These are phyloP conservation scores for Sitta europaea DNA, from an alignment of 2,113 vertebrate species.

Conservation along the genomic window DNA sequence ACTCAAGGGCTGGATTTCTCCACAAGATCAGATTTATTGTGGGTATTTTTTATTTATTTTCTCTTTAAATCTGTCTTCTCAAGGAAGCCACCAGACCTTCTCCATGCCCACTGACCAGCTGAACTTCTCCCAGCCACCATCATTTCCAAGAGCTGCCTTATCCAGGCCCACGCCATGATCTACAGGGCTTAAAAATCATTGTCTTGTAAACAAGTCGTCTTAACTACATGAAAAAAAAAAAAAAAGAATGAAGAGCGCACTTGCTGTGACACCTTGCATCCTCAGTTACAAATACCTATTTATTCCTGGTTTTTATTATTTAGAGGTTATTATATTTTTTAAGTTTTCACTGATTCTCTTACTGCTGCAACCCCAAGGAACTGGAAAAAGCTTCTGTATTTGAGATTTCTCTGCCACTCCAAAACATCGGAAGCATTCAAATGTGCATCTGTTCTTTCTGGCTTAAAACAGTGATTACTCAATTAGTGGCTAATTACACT, in stretches of 20 bases:
- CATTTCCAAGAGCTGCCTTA: not conserved
- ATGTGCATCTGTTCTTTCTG: not conserved
- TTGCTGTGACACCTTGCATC: not conserved
- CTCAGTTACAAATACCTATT: not conserved
- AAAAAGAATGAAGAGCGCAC: not conserved
- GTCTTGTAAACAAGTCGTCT: not conserved
- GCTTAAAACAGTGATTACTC: not conserved
- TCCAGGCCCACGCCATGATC: fast-evolving
- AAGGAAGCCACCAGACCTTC: not conserved
- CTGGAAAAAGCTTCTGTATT: not conserved
- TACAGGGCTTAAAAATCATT: not conserved
- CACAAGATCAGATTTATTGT: not conserved
- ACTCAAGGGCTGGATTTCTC: not conserved
- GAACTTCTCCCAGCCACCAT: not conserved
- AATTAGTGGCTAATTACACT: not conserved
- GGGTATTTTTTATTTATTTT: not conserved
- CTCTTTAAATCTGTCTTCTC: not conserved
- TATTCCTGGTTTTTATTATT: not conserved
- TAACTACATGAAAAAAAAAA: not conserved
- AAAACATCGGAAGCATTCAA: not conserved
- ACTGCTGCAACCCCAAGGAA: not conserved
- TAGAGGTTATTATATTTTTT: not conserved
- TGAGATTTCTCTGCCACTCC: not conserved
- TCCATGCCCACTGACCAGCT: not conserved
- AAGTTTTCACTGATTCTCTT: not conserved